Evolutionary conservation across 1,140 invertebrate genomes (phyloP).

Genomic region (Elymnias hypermnestra): DNA sequence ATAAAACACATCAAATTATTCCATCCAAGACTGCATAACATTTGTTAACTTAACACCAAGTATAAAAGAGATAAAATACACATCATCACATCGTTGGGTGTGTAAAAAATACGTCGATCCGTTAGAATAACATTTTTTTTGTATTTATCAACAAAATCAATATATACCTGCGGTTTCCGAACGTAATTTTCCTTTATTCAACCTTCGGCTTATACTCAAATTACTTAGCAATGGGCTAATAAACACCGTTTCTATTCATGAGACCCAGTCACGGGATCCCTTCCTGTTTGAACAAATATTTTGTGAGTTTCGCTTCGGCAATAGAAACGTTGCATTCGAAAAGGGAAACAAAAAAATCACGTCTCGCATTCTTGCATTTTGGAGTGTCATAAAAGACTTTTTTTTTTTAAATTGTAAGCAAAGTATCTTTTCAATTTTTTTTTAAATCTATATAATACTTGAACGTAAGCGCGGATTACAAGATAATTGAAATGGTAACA

Average conservation of each 20-base stretch:
- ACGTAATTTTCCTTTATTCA: constrained; percentile 7
- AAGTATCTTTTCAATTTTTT: background rate
- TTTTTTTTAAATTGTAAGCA: too few species aligned
- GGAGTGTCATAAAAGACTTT: background rate
- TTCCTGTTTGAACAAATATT: constrained; percentile 54
- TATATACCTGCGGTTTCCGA: background rate
- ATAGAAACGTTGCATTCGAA: background rate
- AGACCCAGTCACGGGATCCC: constrained; percentile 20
- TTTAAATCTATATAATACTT: background rate
- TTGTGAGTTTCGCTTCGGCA: constrained; percentile 24
- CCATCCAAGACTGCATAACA: too few species aligned
- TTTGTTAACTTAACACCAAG: too few species aligned
- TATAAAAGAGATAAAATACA: too few species aligned
- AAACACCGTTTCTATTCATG: constrained; percentile 35
- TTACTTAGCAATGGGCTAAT: constrained; percentile 45
- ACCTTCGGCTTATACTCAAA: constrained; percentile 26
- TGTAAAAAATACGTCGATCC: too few species aligned
- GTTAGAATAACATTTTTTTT: background rate
- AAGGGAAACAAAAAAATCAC: background rate
- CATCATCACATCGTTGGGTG: too few species aligned
- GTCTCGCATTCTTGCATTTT: background rate
- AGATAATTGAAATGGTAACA: too few species aligned
- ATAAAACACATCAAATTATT: too few species aligned
- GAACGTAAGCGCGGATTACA: background rate
- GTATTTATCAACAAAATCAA: background rate